These are phyloP conservation scores for Anarhynchus alexandrinus DNA, from an alignment of 2,113 vertebrate genomes.

Conservation along the genomic window DNA sequence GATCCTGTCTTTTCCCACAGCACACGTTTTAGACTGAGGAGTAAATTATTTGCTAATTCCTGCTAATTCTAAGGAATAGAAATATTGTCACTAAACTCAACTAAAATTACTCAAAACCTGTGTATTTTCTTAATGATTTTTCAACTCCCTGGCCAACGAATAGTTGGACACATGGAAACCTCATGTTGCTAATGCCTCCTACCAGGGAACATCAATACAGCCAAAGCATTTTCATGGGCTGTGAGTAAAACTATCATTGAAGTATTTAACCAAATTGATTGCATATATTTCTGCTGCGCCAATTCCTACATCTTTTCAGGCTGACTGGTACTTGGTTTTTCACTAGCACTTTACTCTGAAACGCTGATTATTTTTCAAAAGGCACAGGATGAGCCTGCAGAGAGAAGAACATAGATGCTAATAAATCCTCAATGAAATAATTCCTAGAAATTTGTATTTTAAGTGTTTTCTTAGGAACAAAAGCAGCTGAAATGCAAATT, in stretches of 20 bases:
- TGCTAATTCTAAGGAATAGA: neutral
- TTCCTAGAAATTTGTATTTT: neutral
- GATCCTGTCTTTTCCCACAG: neutral
- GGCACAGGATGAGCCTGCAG: neutral
- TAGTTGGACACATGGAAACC: neutral
- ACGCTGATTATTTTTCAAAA: neutral
- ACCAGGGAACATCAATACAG: neutral
- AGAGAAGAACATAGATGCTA: neutral
- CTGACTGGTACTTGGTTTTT: neutral
- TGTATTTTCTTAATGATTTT: neutral
- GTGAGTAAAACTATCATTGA: neutral
- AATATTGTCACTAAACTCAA: neutral
- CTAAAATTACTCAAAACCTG: neutral
- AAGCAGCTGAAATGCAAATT: neutral
- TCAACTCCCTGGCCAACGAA: neutral
- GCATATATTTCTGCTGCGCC: neutral
- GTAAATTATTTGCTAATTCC: neutral
- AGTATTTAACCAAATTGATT: neutral
- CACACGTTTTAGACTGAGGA: neutral
- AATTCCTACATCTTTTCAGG: neutral
- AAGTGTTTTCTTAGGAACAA: neutral
- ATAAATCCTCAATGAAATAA: neutral
- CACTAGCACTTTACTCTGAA: neutral
- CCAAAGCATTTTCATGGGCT: neutral
- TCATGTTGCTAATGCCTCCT: neutral